Evolutionary conservation across 92 coral and sea anemone genomes (phyloP).

Genomic region (Umimayanthus chanpuru): DNA sequence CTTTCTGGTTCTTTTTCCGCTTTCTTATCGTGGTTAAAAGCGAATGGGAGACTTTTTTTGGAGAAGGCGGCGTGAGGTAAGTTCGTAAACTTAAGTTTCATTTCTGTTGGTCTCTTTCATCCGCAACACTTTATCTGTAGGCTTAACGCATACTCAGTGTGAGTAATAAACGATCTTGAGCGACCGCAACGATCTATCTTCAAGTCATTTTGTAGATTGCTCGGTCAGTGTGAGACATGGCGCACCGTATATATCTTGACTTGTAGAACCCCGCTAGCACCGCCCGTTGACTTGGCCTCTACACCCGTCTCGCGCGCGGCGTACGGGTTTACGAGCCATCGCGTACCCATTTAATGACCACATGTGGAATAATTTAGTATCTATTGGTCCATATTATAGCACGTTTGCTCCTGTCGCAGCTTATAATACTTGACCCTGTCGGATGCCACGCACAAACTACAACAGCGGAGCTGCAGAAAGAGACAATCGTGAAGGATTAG

Average conservation of each 20-base stretch:
- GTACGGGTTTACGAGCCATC: not conserved
- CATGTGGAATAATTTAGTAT: conserved; percentile 38
- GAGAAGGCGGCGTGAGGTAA: not conserved
- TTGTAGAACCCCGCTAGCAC: not conserved
- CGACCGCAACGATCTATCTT: not conserved
- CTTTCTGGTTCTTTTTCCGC: too few relatives aligned
- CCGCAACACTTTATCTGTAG: not conserved
- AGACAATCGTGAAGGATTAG: not conserved
- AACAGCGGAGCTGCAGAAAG: conserved; percentile 80
- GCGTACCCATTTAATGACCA: not conserved
- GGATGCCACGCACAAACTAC: conserved; percentile 98
- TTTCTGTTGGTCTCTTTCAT: not conserved
- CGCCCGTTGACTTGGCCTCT: not conserved
- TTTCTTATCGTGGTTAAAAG: not conserved
- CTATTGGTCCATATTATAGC: conserved; percentile 90
- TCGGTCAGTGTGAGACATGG: not conserved
- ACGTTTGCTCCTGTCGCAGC: conserved; percentile 91
- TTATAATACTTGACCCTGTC: conserved; percentile 80
- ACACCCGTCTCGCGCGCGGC: not conserved
- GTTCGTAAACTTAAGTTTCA: not conserved
- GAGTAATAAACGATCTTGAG: too few relatives aligned
- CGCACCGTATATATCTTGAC: not conserved
- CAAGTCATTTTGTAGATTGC: not conserved
- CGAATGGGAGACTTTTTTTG: not conserved
- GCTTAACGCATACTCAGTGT: not conserved